Evolutionary conservation across 2,113 vertebrate species (phyloP).

Genomic region (Tichodroma muraria): DNA sequence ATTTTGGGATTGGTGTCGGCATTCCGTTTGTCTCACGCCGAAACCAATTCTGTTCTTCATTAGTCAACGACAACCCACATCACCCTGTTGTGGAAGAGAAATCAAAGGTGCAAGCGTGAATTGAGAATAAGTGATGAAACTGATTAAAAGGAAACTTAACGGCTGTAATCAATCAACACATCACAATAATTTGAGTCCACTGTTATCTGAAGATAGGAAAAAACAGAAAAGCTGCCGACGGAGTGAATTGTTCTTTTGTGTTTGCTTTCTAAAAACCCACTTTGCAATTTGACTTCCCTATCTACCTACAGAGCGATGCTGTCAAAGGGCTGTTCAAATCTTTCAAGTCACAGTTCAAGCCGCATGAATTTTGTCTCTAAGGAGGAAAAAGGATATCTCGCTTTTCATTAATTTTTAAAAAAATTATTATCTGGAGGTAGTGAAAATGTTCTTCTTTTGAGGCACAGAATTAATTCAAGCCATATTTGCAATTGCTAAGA

Average conservation of each 20-base stretch:
- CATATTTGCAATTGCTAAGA: not conserved
- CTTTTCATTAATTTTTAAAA: constrained; percentile 7
- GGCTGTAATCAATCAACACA: constrained; percentile 75
- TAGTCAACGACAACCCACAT: constrained; percentile 77
- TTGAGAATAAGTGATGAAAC: constrained; percentile 70
- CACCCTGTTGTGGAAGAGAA: constrained; percentile 69
- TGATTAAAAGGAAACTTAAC: constrained; percentile 70
- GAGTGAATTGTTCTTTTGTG: not conserved
- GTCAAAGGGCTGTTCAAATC: not conserved
- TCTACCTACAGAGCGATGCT: not conserved
- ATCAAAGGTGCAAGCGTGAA: constrained; percentile 72
- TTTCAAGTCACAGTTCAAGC: not conserved
- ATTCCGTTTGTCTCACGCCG: constrained; percentile 77
- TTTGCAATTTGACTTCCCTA: not conserved
- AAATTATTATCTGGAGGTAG: not conserved
- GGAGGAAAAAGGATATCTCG: not conserved
- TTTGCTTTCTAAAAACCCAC: constrained; percentile 8
- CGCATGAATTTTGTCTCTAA: not conserved
- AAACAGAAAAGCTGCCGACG: not conserved
- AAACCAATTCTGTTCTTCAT: constrained; percentile 79
- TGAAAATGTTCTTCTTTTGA: not conserved
- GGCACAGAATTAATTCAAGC: not conserved
- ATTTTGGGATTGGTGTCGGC: constrained; percentile 75
- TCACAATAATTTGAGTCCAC: constrained; percentile 59
- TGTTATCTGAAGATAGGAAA: constrained; percentile 17